phyloP scores from a whole-genome alignment of 2,797 vertebrate genomes.

The Potorous gilbertii region DNA sequence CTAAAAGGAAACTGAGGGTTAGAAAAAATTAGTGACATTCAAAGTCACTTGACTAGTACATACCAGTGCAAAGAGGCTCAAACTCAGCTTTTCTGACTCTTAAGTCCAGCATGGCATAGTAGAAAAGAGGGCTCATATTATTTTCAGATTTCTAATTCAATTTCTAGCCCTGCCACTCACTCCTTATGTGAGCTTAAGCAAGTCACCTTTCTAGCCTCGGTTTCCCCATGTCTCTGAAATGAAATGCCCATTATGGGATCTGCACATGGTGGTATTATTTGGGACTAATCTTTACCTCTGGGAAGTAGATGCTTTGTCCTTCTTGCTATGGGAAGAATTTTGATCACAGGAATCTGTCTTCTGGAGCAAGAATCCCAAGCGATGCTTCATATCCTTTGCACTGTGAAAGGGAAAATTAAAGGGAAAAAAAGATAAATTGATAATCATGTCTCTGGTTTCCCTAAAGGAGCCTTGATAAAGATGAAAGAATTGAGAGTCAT shows the following conservation, averaged over 20 bases:
- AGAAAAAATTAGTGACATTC: not conserved
- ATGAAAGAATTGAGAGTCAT: not conserved
- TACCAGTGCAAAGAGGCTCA: not conserved
- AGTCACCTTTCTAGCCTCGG: not conserved
- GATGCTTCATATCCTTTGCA: conserved; percentile 96
- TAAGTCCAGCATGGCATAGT: not conserved
- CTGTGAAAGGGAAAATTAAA: conserved; percentile 79
- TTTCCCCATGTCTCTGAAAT: not conserved
- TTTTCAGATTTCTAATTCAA: not conserved
- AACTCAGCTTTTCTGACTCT: not conserved
- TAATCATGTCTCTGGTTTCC: not conserved
- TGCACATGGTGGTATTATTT: not conserved
- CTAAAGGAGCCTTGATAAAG: not conserved
- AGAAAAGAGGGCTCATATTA: not conserved
- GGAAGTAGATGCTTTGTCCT: conserved; percentile 82
- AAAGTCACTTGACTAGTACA: not conserved
- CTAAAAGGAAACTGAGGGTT: not conserved
- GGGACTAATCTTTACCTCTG: conserved; percentile 86
- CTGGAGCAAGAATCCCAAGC: conserved; percentile 93
- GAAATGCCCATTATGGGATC: not conserved
- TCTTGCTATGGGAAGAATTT: conserved; percentile 83
- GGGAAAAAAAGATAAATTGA: not conserved
- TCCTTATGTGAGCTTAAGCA: not conserved
- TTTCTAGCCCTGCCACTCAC: not conserved
- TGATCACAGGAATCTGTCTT: conserved; percentile 91